Evolutionary conservation across 2,888 invertebrate species (phyloP), one percentile per base, ranked within the genome.

Genomic region (Sarcophaga rosellei): DNA sequence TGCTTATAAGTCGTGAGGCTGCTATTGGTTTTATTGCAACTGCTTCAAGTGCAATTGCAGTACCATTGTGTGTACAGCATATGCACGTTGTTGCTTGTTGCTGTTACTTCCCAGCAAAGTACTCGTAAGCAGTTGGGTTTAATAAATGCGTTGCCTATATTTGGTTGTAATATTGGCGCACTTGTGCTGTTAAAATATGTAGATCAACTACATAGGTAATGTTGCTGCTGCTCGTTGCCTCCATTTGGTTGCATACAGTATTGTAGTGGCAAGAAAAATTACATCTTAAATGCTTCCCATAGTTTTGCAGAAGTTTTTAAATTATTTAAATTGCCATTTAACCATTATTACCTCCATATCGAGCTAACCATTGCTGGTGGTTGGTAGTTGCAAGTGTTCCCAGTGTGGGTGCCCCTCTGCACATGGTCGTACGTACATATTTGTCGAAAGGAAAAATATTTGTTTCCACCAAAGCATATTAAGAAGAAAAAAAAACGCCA

Each of bases 171-270:
- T 45, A 75, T 84, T 84, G 84, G 86, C 86, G 86, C 86, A 86
- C 86, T 86, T 86, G 86, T 75, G 84, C 86, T 68, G 78, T 81
- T 84, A 86, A 86, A 86, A 86, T 86, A 86, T 86, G 84, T 86
- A 81, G 86, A 86, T 78, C 86, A 81, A 65, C 75, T 84, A 25
- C 61, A 20, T 10, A 17, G 5, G 8, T 62, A n/a, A 11, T 23
- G 66, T n/a, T 35, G 57, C 25, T 35, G 57, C 25, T 75, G 66
- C 62, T 45, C 10, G 25, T 76, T 73, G 45, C 65, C 45, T 70
- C 1, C 15, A 53, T 25, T 21, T 17, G 21, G 15, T 53, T 1
- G 62, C 68, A n/a, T 65, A 44, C 47, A 66, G 23, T 70, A 23
- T 74, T 6, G 3, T 17, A 65, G 20, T 15, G 21, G 15, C 4